Evolutionary conservation across 2,797 vertebrate genomes (phyloP), one percentile per base, ranked within the genome.

Genomic region (Dicrostonyx torquatus): DNA sequence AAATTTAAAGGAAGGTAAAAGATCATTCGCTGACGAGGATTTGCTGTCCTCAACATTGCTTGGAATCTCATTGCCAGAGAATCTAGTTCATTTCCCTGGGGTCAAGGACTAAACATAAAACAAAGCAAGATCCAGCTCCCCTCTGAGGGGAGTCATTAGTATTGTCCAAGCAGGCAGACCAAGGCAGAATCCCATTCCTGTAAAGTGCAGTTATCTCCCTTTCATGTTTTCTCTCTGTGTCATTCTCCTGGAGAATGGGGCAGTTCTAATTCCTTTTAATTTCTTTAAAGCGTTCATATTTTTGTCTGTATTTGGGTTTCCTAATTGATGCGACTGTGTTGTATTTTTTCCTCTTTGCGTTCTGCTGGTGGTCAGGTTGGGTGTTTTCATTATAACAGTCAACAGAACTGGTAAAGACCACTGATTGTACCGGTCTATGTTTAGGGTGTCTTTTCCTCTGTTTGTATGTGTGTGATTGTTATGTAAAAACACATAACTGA

Each of bases 1-100:
- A 50, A 93, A 78, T 45, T 83, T 87, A 76, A 83, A 95, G 64
- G 37, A 95, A 88, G 43, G 78, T 80, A 91, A 80, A 83, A 87
- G 85, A 87, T 84, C n/a, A 83, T 94, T 94, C 43, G 15, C 68
- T 88, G 37, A 37, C 40, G 96, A 31, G 53, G 79, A 94, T 94
- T 91, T 89, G 73, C 75, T 94, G 24, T 91, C 78, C 94, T 92
- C 88, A 91, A 94, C 82, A 79, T 89, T 7, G 37, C 55, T 95
- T 0, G 3, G 90, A 95, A 96, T 92, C 94, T 87, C 84, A 95
- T 92, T 95, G 96, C 93, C 78, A 84, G 37, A 88, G 22, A 43
- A 45, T 95, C 66, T 75, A 96, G 68, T 79, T 96, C 93, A 95
- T 45, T 93, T 95, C n/a, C 43, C 93, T 45, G 50, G 82, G 96